Evolutionary conservation across 2,113 vertebrate species (phyloP).

Genomic region (Hippocampus abdominalis): DNA sequence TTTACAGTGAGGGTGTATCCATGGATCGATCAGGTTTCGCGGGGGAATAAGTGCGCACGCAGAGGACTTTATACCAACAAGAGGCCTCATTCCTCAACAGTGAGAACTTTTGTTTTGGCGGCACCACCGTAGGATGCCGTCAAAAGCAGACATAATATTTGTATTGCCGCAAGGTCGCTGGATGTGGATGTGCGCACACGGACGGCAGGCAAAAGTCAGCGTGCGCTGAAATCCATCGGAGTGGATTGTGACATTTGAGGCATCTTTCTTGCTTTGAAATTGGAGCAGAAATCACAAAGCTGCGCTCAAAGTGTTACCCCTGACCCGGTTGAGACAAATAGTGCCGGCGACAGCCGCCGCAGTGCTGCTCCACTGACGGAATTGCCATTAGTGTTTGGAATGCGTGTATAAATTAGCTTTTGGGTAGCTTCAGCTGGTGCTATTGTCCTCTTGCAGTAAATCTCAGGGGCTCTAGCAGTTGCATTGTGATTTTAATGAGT

Average conservation of each 20-base stretch:
- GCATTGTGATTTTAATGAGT: constrained; percentile 17
- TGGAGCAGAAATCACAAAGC: constrained; percentile 62
- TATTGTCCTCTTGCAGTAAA: constrained; percentile 22
- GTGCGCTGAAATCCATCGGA: constrained; percentile 51
- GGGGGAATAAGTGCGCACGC: constrained; percentile 25
- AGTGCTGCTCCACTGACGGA: constrained; percentile 27
- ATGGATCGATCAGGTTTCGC: constrained; percentile 28
- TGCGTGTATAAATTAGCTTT: constrained; percentile 26
- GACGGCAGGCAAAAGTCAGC: not conserved
- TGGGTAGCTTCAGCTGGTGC: constrained; percentile 24
- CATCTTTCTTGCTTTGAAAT: constrained; percentile 55
- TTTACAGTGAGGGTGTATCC: constrained; percentile 37
- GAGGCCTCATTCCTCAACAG: constrained; percentile 53
- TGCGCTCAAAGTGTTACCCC: constrained; percentile 39
- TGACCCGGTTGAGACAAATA: constrained; percentile 46
- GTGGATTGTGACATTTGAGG: constrained; percentile 57
- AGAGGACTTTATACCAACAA: constrained; percentile 13
- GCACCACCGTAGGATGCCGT: constrained; percentile 71
- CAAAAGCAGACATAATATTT: constrained; percentile 81
- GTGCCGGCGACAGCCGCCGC: constrained; percentile 31
- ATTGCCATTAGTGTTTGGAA: constrained; percentile 38
- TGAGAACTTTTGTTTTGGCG: constrained; percentile 77
- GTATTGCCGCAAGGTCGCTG: constrained; percentile 70
- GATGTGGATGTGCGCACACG: constrained; percentile 22
- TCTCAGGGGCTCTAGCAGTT: constrained; percentile 11